Evolutionary conservation across 2,113 vertebrate species (phyloP).

Genomic region (Vidua chalybeata): DNA sequence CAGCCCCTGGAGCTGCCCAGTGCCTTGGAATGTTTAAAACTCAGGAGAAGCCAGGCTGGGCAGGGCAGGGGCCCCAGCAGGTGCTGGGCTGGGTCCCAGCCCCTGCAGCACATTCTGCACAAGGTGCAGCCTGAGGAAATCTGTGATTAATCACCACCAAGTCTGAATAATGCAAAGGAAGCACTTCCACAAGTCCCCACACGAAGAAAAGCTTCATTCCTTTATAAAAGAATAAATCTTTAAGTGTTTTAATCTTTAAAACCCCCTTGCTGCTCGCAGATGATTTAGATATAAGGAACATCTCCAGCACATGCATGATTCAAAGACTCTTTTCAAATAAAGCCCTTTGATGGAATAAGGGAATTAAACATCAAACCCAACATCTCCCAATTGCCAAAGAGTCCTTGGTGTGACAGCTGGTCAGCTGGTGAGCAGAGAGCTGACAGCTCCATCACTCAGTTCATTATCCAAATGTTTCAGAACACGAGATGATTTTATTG

Average conservation of each 20-base stretch:
- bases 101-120: not conserved
- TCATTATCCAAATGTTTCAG: not conserved
- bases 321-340: not conserved
- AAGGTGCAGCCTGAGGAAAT: not conserved
- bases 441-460: not conserved
- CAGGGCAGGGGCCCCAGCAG: not conserved
- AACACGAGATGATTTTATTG: not conserved
- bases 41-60: not conserved
- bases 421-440: not conserved
- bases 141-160: not conserved
- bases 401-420: slow-evolving; percentile 6
- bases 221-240: not conserved
- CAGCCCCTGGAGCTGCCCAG: not conserved
- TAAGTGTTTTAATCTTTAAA: not conserved
- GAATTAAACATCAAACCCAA: slow-evolving; percentile 45
- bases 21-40: not conserved
- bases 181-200: not conserved
- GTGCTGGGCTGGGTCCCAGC: not conserved
- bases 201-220: not conserved
- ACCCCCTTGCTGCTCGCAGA: not conserved
- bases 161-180: not conserved
- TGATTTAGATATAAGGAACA: not conserved
- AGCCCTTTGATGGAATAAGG: slow-evolving; percentile 18
- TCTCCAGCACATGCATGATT: slow-evolving; percentile 8
- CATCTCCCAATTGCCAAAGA: not conserved